phyloP scores from a whole-genome alignment of 2,797 vertebrate genomes.

The Eleutherodactylus coqui region DNA sequence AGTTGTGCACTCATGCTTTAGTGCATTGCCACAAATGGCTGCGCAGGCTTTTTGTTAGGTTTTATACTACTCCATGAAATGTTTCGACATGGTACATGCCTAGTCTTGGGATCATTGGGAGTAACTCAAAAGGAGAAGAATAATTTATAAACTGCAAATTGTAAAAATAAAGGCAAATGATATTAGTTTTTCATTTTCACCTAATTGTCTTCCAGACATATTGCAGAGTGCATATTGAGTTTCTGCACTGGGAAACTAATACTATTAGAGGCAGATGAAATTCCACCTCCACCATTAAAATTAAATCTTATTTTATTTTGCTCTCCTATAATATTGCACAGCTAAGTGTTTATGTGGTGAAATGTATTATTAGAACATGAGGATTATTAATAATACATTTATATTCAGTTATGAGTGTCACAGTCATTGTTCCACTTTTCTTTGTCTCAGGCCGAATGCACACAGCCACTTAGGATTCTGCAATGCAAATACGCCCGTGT shows the following conservation, averaged over 20 bases:
- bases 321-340: background rate
- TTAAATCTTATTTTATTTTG: background rate
- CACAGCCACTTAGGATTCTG: too few relatives aligned
- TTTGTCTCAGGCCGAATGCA: background rate
- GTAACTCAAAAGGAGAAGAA: background rate
- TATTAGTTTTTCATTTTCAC: background rate
- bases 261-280: background rate
- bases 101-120: too few relatives aligned
- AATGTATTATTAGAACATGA: background rate
- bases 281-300: background rate
- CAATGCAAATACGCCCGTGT: too few relatives aligned
- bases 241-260: background rate
- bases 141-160: background rate
- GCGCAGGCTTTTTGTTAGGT: too few relatives aligned
- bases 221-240: background rate
- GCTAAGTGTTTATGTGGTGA: background rate
- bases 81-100: too few relatives aligned
- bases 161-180: background rate
- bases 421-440: background rate
- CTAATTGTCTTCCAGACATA: background rate
- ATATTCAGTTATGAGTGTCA: background rate
- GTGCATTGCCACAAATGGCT: too few relatives aligned
- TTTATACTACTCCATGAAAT: too few relatives aligned
- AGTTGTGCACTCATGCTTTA: too few relatives aligned
- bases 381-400: background rate